phyloP scores from a whole-genome alignment of 2,888 invertebrate species.

The Argyra leucocephala region DNA sequence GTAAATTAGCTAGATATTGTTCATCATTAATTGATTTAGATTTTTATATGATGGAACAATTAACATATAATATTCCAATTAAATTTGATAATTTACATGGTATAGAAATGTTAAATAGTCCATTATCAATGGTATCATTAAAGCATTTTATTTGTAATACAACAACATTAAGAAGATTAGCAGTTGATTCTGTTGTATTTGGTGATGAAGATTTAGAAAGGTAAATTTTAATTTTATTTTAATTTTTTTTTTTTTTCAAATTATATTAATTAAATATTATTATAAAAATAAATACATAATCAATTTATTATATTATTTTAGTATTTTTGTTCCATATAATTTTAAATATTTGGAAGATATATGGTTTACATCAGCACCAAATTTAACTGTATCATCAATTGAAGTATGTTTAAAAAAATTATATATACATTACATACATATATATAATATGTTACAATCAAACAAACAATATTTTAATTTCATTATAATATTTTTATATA shows the following conservation, averaged over 20 bases:
- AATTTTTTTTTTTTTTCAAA: not conserved
- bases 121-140: slow-evolving; percentile 48
- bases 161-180: slow-evolving; percentile 52
- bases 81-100: slow-evolving; percentile 54
- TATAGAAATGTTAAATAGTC: slow-evolving; percentile 58
- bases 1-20: slow-evolving; percentile 51
- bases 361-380: slow-evolving; percentile 60
- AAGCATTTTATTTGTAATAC: slow-evolving; percentile 54
- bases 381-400: slow-evolving; percentile 53
- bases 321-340: slow-evolving; percentile 56
- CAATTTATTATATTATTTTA: slow-evolving; percentile 33
- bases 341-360: slow-evolving; percentile 56
- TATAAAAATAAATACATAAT: not conserved
- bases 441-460: too few species aligned
- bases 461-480: too few species aligned
- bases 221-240: slow-evolving; percentile 33
- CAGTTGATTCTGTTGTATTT: slow-evolving; percentile 56
- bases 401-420: slow-evolving; percentile 38
- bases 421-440: too few species aligned
- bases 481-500: slow-evolving; percentile 1
- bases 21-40: slow-evolving; percentile 54
- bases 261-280: too few species aligned
- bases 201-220: slow-evolving; percentile 58
- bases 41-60: slow-evolving; percentile 56
- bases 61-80: slow-evolving; percentile 48